These are phyloP conservation scores for Nannospalax galili DNA, from an alignment of 2,113 vertebrate species.

Conservation along the genomic window DNA sequence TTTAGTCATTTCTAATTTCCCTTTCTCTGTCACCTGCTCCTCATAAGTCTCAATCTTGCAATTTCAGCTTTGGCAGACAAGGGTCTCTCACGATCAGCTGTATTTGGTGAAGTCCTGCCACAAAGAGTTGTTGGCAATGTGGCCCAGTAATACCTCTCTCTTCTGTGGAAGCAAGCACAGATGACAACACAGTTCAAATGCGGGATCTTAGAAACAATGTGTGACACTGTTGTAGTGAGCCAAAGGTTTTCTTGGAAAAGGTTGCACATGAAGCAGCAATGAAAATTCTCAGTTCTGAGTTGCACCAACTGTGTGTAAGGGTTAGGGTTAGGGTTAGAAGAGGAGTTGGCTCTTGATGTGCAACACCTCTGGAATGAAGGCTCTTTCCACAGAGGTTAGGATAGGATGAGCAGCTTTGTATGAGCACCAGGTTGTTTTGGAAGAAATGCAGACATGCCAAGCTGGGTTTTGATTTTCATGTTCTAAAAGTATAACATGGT, in stretches of 20 bases:
- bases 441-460: background rate
- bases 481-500: background rate
- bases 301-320: background rate
- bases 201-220: slow-evolving; percentile 78
- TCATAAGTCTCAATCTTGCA: fast-evolving
- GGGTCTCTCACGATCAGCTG: background rate
- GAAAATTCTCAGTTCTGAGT: slow-evolving; percentile 63
- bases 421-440: slow-evolving; percentile 7
- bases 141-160: slow-evolving; percentile 68
- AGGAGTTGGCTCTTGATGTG: background rate
- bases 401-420: background rate
- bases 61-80: slow-evolving; percentile 60
- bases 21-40: slow-evolving; percentile 3
- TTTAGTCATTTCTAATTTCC: background rate
- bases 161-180: slow-evolving; percentile 77
- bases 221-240: slow-evolving; percentile 58
- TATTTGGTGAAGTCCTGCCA: slow-evolving; percentile 68
- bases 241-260: slow-evolving; percentile 79
- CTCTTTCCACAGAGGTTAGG: slow-evolving; percentile 12
- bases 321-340: background rate
- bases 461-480: slow-evolving; percentile 32
- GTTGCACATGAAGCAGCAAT: slow-evolving; percentile 65
- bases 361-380: background rate
- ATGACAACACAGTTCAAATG: slow-evolving; percentile 74
- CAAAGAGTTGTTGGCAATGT: slow-evolving; percentile 71